Percentiles rank a stretch among this genome's conserved stretches.
Evolutionary conservation across 2,113 vertebrate genomes (phyloP).

Genomic region (Petroica traversi): DNA sequence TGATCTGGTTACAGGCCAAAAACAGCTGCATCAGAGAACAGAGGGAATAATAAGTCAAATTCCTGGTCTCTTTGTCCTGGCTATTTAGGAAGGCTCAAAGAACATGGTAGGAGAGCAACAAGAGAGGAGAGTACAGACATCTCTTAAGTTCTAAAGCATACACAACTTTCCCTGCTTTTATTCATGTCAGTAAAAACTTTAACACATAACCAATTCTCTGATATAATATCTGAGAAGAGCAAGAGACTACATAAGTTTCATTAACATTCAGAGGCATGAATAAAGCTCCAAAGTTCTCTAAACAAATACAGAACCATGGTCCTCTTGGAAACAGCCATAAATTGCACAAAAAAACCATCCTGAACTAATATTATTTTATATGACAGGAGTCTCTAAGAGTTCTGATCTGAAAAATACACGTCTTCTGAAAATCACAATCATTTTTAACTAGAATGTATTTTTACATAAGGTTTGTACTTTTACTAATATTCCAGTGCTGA

Average conservation of each 20-base stretch:
- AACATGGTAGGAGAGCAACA: not conserved
- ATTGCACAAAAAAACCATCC: not conserved
- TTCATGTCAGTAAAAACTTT: not conserved
- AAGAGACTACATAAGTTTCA: not conserved
- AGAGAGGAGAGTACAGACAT: not conserved
- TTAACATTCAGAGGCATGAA: not conserved
- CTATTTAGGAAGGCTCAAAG: not conserved
- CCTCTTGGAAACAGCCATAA: not conserved
- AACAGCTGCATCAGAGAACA: not conserved
- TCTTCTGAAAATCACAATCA: not conserved
- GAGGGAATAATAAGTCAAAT: not conserved
- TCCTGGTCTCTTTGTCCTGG: not conserved
- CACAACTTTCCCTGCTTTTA: not conserved
- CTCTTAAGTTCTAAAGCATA: not conserved
- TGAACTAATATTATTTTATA: not conserved
- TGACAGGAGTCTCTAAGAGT: not conserved
- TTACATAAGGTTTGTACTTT: not conserved
- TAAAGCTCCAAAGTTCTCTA: not conserved
- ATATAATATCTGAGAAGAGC: not conserved
- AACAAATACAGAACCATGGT: not conserved
- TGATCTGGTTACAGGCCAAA: not conserved
- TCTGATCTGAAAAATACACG: not conserved
- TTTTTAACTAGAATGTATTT: not conserved
- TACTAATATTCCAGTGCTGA: not conserved
- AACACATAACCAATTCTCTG: not conserved